Evolutionary conservation across 2,113 vertebrate species (phyloP).

Genomic region (Heteronetta atricapilla): DNA sequence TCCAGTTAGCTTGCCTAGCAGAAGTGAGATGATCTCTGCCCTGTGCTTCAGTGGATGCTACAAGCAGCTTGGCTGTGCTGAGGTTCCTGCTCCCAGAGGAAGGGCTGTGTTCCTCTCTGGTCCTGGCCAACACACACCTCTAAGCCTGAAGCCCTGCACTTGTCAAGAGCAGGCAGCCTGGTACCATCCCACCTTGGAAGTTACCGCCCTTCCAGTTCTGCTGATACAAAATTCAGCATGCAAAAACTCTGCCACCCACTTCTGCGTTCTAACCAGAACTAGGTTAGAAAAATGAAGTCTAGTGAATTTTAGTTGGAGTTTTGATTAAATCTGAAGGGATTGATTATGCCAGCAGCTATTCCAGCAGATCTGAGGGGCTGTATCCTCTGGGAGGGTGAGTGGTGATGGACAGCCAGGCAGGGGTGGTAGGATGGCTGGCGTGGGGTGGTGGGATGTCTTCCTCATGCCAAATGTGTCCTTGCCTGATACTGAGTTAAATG

Average conservation of each 20-base stretch:
- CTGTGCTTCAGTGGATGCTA: background rate
- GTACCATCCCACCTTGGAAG: background rate
- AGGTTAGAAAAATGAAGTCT: background rate
- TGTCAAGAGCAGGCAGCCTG: background rate
- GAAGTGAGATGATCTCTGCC: background rate
- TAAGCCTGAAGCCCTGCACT: rapidly evolving
- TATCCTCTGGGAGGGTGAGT: background rate
- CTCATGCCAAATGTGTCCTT: background rate
- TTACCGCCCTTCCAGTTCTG: background rate
- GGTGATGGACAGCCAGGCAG: background rate
- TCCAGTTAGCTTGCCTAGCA: background rate
- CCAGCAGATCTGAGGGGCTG: background rate
- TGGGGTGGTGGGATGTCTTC: background rate
- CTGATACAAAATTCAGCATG: background rate
- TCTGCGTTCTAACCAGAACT: background rate
- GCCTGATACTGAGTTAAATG: background rate
- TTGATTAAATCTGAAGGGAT: background rate
- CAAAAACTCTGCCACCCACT: background rate
- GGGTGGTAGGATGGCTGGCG: background rate
- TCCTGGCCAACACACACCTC: background rate
- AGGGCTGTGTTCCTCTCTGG: background rate
- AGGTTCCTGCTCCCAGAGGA: background rate
- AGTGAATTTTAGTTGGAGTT: background rate
- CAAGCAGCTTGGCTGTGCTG: background rate
- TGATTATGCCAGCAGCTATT: background rate